These are phyloP conservation scores for Porites divaricata DNA, from an alignment of 92 coral and sea anemone genomes.

Conservation along the genomic window DNA sequence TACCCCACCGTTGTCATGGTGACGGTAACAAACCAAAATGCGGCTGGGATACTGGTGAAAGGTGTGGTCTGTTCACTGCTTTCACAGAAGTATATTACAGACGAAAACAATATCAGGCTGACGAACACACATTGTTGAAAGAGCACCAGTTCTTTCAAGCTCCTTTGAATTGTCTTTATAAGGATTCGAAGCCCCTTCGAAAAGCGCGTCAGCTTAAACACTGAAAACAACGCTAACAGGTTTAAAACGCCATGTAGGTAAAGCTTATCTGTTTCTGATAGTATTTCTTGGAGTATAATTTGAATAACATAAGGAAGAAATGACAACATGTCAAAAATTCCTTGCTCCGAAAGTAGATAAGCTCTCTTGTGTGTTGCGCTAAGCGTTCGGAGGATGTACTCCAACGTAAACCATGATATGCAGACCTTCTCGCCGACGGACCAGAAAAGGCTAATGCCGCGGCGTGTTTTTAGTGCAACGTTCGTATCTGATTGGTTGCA, in stretches of 20 bases:
- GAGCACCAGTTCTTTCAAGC: constrained; percentile 46
- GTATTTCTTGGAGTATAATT: constrained; percentile 21
- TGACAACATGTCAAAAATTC: constrained; percentile 53
- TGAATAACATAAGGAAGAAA: constrained; percentile 46
- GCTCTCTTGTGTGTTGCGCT: constrained; percentile 37
- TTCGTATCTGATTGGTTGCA: not conserved
- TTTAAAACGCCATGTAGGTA: constrained; percentile 18
- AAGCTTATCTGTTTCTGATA: not conserved
- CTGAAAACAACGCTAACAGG: constrained; percentile 40
- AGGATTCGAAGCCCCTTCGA: constrained; percentile 60
- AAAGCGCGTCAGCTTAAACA: constrained; percentile 64
- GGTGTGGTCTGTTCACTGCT: constrained; percentile 13
- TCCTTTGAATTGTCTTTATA: constrained; percentile 42
- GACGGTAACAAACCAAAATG: constrained; percentile 62
- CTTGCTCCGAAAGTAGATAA: constrained; percentile 50
- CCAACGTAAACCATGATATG: constrained; percentile 58
- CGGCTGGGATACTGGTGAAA: constrained; percentile 65
- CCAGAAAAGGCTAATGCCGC: constrained; percentile 43
- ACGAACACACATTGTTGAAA: constrained; percentile 46
- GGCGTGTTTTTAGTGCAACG: not conserved
- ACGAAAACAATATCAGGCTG: constrained; percentile 59
- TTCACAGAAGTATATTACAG: constrained; percentile 53
- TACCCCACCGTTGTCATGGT: constrained; percentile 79
- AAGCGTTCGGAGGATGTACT: constrained; percentile 42
- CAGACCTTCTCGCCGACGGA: constrained; percentile 62